Evolutionary conservation across 2,797 vertebrate species (phyloP).

Genomic region (Threskiornis aethiopicus): DNA sequence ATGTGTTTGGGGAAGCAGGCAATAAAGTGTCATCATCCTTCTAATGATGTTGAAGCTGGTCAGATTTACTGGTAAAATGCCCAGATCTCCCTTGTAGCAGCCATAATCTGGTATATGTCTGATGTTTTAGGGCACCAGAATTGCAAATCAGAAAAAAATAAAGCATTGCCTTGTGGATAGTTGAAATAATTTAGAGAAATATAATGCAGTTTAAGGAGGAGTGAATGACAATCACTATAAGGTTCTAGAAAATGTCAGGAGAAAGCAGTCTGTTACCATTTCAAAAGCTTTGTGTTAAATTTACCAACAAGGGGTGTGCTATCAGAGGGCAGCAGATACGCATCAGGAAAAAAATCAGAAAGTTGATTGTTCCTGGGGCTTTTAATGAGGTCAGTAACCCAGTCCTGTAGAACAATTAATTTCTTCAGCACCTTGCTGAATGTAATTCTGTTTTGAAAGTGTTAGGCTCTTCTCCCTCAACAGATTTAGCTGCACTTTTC

Average conservation of each 20-base stretch:
- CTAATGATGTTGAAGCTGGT: constrained; percentile 41
- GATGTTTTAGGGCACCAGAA: neutral
- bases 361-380: constrained; percentile 8
- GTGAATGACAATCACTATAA: neutral
- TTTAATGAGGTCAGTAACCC: constrained; percentile 50
- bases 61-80: constrained; percentile 34
- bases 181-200: constrained; percentile 12
- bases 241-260: neutral
- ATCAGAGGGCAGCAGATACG: neutral
- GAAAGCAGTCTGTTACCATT: neutral
- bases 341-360: neutral
- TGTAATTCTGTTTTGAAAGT: constrained; percentile 28
- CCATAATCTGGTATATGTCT: constrained; percentile 6
- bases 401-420: constrained; percentile 58
- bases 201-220: neutral
- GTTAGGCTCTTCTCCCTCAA: neutral
- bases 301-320: constrained; percentile 16
- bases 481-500: constrained; percentile 14
- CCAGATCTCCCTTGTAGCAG: constrained; percentile 30
- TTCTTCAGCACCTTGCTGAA: constrained; percentile 47
- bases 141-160: neutral
- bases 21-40: constrained; percentile 38
- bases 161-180: neutral
- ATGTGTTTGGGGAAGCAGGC: neutral
- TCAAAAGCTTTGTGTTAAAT: neutral